Conservation (phyloP, 2,888 invertebrate genomes). For the Boloria euphrosyne region DNA sequence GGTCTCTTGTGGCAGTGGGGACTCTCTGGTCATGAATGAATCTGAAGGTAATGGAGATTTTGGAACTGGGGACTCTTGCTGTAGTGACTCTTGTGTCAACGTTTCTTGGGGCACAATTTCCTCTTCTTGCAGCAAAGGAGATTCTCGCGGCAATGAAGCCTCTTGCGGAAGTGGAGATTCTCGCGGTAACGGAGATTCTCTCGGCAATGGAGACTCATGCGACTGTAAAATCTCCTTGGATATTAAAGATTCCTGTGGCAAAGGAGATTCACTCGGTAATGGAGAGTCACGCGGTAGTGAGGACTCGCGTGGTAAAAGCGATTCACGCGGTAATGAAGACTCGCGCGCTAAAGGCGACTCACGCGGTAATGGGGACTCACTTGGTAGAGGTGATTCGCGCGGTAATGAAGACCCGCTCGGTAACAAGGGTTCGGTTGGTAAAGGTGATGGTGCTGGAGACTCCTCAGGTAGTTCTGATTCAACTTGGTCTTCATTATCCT, state of each 20-base stretch:
- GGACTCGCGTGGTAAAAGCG: constrained; percentile 36
- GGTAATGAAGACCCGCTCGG: constrained; percentile 23
- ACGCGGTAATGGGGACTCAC: constrained; percentile 40
- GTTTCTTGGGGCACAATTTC: constrained; percentile 45
- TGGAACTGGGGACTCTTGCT: constrained; percentile 9
- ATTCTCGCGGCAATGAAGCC: constrained; percentile 47
- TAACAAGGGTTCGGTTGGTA: constrained; percentile 23
- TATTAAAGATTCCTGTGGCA: constrained; percentile 44
- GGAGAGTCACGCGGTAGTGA: constrained; percentile 47
- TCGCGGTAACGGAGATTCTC: constrained; percentile 46
- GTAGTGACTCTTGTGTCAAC: constrained; percentile 31
- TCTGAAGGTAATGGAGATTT: constrained; percentile 34
- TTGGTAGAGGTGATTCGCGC: constrained; percentile 27
- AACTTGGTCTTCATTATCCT: constrained; percentile 28
- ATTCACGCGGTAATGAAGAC: constrained; percentile 38
- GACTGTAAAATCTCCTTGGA: constrained; percentile 45
- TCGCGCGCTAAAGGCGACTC: constrained; percentile 36
- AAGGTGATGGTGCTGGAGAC: constrained; percentile 36
- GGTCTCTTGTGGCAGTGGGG: constrained; percentile 44
- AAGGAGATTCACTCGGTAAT: constrained; percentile 41
- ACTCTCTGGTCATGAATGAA: constrained; percentile 46
- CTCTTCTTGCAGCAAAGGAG: constrained; percentile 43
- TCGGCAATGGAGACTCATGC: constrained; percentile 44
- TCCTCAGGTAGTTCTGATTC: constrained; percentile 32
- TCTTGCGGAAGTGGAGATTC: constrained; percentile 48